Conservation (phyloP, 1,140 invertebrate species). For the Drosophila bocki region DNA sequence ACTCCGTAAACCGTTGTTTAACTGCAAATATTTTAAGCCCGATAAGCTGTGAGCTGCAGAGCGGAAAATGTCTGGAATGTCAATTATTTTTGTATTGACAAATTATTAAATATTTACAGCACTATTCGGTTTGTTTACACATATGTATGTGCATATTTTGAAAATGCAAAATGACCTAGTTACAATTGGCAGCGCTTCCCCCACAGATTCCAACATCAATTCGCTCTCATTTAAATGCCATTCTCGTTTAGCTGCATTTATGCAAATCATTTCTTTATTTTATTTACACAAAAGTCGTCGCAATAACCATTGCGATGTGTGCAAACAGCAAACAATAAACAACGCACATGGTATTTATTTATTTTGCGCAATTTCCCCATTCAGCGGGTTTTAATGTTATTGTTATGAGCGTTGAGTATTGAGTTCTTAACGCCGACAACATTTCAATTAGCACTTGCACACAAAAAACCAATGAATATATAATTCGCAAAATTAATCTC, state of each 20-base stretch:
- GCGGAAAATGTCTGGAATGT: slow-evolving; percentile 11
- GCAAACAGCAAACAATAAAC: slow-evolving; percentile 24
- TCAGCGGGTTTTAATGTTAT: slow-evolving; percentile 39
- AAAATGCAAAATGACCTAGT: slow-evolving; percentile 8
- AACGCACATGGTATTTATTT: slow-evolving; percentile 49
- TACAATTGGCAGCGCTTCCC: slow-evolving; percentile 8
- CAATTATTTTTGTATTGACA: neutral
- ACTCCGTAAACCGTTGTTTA: neutral
- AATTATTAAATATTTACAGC: slow-evolving; percentile 21
- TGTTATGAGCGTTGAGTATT: slow-evolving; percentile 6
- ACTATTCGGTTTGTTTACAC: neutral
- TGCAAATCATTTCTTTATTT: slow-evolving; percentile 43
- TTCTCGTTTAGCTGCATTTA: slow-evolving; percentile 34
- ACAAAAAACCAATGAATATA: slow-evolving; percentile 8
- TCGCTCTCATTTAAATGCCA: slow-evolving; percentile 49
- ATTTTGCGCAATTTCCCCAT: slow-evolving; percentile 52
- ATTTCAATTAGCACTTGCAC: slow-evolving; percentile 45
- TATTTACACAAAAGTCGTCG: slow-evolving; percentile 55
- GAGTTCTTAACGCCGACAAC: slow-evolving; percentile 23
- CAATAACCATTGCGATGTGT: slow-evolving; percentile 26
- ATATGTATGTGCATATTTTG: neutral
- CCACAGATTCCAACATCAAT: slow-evolving; percentile 13
- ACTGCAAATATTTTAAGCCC: neutral
- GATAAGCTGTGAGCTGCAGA: slow-evolving; percentile 1
- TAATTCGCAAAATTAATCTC: slow-evolving; percentile 9